phyloP scores from a whole-genome alignment of 2,113 vertebrate genomes.

The Triplophysa siluroides region DNA sequence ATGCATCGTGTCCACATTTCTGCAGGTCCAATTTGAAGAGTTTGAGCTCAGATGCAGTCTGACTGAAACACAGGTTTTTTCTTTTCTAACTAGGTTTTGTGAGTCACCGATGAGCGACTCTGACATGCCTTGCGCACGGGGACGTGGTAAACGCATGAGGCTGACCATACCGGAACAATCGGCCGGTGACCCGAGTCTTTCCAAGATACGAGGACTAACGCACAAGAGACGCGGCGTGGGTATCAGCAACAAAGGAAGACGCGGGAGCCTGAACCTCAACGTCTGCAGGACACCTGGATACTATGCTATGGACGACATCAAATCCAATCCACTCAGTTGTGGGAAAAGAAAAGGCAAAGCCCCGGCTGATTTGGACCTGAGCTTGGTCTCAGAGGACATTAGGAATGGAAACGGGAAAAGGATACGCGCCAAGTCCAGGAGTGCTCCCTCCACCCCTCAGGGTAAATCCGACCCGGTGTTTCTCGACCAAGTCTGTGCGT shows the following conservation, averaged over 20 bases:
- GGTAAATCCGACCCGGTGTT: conserved; percentile 88
- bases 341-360: conserved; percentile 93
- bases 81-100: conserved; percentile 82
- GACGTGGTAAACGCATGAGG: conserved; percentile 90
- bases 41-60: no score
- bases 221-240: conserved; percentile 90
- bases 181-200: conserved; percentile 76
- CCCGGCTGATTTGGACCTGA: conserved; percentile 90
- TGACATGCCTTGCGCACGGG: conserved; percentile 89
- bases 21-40: not conserved
- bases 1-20: not conserved
- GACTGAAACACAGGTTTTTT: no score
- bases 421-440: conserved; percentile 91
- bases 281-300: conserved; percentile 88
- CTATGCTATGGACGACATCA: conserved; percentile 89
- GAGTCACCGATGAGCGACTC: conserved; percentile 95
- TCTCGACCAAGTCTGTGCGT: conserved; percentile 92
- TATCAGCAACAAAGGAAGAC: conserved; percentile 88
- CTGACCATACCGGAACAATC: conserved; percentile 79
- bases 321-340: conserved; percentile 81
- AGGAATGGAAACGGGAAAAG: conserved; percentile 92
- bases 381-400: conserved; percentile 84
- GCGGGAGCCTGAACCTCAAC: conserved; percentile 90
- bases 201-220: conserved; percentile 87
- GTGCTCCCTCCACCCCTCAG: conserved; percentile 92